Conservation (phyloP, 2,888 invertebrate genomes). For the Myathropa florea region DNA sequence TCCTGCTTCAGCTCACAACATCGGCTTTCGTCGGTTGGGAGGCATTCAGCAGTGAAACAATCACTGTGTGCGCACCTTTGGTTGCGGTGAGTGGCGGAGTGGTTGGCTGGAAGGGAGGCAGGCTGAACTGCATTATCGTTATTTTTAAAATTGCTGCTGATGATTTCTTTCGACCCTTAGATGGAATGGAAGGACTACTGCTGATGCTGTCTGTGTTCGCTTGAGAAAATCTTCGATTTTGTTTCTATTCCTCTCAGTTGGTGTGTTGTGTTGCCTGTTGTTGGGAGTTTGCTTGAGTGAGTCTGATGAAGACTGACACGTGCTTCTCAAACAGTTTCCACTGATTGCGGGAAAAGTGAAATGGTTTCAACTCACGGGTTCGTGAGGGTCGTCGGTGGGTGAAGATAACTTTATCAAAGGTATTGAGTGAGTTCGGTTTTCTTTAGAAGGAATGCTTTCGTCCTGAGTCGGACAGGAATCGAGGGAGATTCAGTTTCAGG, state of each 20-base stretch:
- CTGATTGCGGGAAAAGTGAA: slow-evolving; percentile 9
- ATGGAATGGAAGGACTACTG: background rate
- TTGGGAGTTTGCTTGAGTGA: slow-evolving; percentile 52
- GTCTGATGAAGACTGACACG: slow-evolving; percentile 45
- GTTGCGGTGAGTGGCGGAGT: slow-evolving; percentile 32
- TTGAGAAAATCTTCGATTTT: slow-evolving; percentile 52
- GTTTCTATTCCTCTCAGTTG: background rate
- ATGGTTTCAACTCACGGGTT: background rate
- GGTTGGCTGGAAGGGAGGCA: slow-evolving; percentile 20
- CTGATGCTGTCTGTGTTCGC: slow-evolving; percentile 43
- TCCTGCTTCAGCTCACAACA: background rate
- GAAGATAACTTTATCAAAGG: background rate
- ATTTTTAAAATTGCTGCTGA: slow-evolving; percentile 62
- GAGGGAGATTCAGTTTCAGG: background rate
- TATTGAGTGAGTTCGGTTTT: background rate
- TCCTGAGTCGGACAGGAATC: background rate
- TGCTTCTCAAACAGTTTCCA: slow-evolving; percentile 51
- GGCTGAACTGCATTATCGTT: slow-evolving; percentile 67
- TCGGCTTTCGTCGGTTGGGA: no score
- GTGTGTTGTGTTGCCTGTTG: background rate
- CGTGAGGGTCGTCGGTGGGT: background rate
- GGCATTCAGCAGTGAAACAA: slow-evolving; percentile 17
- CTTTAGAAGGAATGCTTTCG: background rate
- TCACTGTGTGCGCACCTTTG: slow-evolving; percentile 35
- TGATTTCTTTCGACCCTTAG: slow-evolving; percentile 61